These are phyloP conservation scores for Heliconius ethilla DNA, from an alignment of 2,888 invertebrate species.

Conservation along the genomic window DNA sequence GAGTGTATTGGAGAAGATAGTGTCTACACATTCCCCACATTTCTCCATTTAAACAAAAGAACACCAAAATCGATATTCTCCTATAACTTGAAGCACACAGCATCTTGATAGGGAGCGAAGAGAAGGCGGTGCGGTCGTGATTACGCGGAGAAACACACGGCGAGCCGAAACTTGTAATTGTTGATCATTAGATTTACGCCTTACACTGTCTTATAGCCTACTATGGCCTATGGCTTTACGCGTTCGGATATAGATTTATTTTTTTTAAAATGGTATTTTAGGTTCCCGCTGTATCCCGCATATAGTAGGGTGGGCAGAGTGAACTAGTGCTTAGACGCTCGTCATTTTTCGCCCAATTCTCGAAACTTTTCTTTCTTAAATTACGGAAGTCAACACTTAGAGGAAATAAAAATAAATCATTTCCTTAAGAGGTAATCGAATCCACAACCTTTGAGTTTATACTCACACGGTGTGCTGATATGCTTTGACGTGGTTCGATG, in stretches of 20 bases:
- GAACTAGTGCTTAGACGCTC: neutral
- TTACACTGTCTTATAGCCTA: conserved; percentile 21
- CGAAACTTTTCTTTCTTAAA: no score
- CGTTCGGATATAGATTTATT: neutral
- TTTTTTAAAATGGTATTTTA: no score
- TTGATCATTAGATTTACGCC: conserved; percentile 44
- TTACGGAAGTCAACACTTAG: no score
- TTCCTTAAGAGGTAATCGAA: neutral
- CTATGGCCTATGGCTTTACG: neutral
- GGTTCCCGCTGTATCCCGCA: no score
- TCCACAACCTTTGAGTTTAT: neutral
- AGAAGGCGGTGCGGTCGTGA: conserved; percentile 64
- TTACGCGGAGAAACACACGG: conserved; percentile 52
- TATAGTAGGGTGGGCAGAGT: neutral
- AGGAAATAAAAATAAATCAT: neutral
- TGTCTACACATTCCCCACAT: no score
- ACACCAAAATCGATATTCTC: neutral
- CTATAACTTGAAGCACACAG: conserved; percentile 46
- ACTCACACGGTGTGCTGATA: no score
- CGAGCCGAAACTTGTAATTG: conserved; percentile 42
- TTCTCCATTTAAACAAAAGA: neutral
- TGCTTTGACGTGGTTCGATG: no score
- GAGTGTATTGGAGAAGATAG: no score
- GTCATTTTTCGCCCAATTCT: no score
- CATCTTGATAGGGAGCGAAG: conserved; percentile 34